These are phyloP conservation scores for Cryptoprocta ferox DNA, from an alignment of 2,797 vertebrate species.

Conservation along the genomic window DNA sequence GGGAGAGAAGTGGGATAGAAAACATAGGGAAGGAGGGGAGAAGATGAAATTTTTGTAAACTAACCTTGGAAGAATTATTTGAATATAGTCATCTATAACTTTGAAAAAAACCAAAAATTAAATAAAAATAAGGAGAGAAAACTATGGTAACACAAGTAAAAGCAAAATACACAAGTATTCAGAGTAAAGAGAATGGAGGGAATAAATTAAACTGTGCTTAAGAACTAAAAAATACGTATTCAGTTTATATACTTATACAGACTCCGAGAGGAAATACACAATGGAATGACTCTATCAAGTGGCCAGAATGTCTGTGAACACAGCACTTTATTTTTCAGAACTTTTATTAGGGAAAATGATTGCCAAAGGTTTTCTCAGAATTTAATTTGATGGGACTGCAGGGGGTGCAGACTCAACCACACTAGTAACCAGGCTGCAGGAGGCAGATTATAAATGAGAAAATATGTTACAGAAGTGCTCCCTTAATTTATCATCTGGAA, in stretches of 20 bases:
- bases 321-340: slow-evolving; percentile 47
- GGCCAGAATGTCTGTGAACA: neutral
- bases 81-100: neutral
- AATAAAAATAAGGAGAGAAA: neutral
- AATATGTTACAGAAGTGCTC: slow-evolving; percentile 52
- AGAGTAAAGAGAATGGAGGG: neutral
- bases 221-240: neutral
- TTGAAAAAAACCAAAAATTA: neutral
- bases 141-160: neutral
- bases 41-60: neutral
- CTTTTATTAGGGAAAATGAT: slow-evolving; percentile 68
- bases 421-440: slow-evolving; percentile 36
- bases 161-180: neutral
- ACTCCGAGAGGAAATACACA: neutral
- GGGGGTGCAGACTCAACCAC: neutral
- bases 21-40: neutral
- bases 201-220: neutral
- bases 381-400: slow-evolving; percentile 67
- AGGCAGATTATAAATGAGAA: slow-evolving; percentile 68
- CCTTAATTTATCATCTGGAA: slow-evolving; percentile 67
- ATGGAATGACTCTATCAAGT: neutral
- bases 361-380: slow-evolving; percentile 57
- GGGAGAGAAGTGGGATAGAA: neutral
- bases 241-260: neutral
- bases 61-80: neutral